Conservation (phyloP, 2,113 vertebrate species). For the Callorhinus ursinus region DNA sequence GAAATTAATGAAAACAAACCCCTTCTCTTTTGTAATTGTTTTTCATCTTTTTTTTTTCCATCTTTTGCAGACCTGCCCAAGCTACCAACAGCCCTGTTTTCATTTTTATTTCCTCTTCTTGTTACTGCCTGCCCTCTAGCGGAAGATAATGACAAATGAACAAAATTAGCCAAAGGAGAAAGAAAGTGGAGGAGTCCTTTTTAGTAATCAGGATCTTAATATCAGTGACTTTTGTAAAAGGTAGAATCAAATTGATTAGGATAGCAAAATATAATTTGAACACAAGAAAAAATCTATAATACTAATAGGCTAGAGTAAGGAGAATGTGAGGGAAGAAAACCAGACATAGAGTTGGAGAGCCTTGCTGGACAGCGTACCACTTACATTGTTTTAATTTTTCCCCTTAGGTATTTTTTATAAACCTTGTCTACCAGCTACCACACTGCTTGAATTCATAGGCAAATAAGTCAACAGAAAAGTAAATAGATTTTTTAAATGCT, state of each 20-base stretch:
- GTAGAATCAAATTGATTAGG: background rate
- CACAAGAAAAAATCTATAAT: background rate
- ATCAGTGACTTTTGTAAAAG: background rate
- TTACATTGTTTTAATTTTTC: background rate
- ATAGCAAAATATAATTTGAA: background rate
- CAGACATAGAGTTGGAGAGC: background rate
- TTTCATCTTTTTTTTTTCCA: background rate
- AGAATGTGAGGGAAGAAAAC: background rate
- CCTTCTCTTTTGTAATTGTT: background rate
- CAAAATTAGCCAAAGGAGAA: background rate
- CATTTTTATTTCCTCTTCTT: constrained; percentile 6
- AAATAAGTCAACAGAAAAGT: constrained; percentile 19
- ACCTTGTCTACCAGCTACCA: background rate
- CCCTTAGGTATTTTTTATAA: background rate
- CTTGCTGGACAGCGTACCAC: background rate
- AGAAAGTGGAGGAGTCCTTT: background rate
- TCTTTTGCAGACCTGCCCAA: background rate
- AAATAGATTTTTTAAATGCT: background rate
- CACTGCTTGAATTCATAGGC: background rate
- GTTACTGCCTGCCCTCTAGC: constrained; percentile 61
- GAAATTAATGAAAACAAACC: background rate
- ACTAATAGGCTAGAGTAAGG: background rate
- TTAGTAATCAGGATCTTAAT: background rate
- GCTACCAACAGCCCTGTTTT: background rate
- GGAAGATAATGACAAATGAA: background rate